phyloP scores from a whole-genome alignment of 2,797 vertebrate species.

The Tapera naevia region DNA sequence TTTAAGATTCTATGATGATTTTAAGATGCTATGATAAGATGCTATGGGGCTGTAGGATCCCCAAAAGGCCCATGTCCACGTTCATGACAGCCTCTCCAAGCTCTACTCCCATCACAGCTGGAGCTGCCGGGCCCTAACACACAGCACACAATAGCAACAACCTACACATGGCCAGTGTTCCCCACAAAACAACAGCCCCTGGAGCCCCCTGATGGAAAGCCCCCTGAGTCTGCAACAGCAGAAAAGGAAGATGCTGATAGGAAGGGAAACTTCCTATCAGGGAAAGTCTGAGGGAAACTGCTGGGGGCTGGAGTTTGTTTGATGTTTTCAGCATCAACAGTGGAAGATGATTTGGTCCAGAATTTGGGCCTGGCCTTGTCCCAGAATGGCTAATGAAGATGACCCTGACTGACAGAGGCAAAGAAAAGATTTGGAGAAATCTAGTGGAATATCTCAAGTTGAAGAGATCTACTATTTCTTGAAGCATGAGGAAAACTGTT shows the following conservation, averaged over 20 bases:
- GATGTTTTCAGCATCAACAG: background rate
- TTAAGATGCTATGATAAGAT: background rate
- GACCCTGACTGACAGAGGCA: background rate
- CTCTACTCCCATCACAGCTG: background rate
- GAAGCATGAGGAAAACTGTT: fast-evolving
- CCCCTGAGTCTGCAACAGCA: background rate
- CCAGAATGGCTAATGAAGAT: background rate
- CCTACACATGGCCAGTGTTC: fast-evolving
- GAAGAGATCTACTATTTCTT: background rate
- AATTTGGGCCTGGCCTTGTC: background rate
- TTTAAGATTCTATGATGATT: too few relatives aligned
- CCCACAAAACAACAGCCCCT: background rate
- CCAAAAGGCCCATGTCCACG: background rate
- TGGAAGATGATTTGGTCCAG: background rate
- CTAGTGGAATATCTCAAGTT: background rate
- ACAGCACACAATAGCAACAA: fast-evolving
- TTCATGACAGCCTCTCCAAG: background rate
- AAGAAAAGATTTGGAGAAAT: background rate
- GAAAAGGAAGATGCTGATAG: background rate
- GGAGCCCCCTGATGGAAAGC: fast-evolving
- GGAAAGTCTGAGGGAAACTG: background rate
- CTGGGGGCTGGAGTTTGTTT: background rate
- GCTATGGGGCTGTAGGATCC: background rate
- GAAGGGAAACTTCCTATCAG: too few relatives aligned
- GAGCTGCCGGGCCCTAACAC: background rate